Percentiles rank a stretch among this genome's conserved stretches.
Conservation (phyloP, 2,113 vertebrate species). For the Suricata suricatta region DNA sequence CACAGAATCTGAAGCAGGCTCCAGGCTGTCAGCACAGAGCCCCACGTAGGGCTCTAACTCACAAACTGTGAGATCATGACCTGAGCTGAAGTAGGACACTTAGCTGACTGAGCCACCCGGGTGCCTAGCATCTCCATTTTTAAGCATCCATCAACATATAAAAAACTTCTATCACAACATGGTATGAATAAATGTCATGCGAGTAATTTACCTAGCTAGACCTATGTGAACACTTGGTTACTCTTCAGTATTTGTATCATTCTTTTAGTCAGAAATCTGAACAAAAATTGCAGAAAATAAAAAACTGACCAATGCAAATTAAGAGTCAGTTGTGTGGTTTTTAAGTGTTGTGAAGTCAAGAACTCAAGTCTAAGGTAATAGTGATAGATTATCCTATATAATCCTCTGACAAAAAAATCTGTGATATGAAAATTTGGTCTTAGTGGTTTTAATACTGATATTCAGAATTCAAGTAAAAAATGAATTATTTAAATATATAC, state of each 20-base stretch:
- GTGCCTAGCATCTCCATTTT: not conserved
- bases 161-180: not conserved
- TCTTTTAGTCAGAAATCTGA: not conserved
- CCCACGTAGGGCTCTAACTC: too few species aligned
- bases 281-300: not conserved
- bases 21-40: too few species aligned
- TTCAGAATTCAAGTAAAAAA: slow-evolving; percentile 1
- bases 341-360: not conserved
- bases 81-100: too few species aligned
- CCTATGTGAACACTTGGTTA: not conserved
- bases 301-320: not conserved
- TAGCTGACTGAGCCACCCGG: too few species aligned
- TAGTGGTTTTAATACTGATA: not conserved
- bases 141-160: not conserved
- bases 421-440: not conserved
- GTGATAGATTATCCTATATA: not conserved
- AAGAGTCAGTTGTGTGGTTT: not conserved
- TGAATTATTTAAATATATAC: not conserved
- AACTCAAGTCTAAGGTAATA: not conserved
- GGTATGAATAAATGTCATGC: not conserved
- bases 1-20: too few species aligned
- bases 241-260: not conserved
- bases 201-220: not conserved
- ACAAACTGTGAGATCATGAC: too few species aligned
- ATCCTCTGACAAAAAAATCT: not conserved